phyloP scores from a whole-genome alignment of 1,140 invertebrate species.

The Sitobion miscanthi region DNA sequence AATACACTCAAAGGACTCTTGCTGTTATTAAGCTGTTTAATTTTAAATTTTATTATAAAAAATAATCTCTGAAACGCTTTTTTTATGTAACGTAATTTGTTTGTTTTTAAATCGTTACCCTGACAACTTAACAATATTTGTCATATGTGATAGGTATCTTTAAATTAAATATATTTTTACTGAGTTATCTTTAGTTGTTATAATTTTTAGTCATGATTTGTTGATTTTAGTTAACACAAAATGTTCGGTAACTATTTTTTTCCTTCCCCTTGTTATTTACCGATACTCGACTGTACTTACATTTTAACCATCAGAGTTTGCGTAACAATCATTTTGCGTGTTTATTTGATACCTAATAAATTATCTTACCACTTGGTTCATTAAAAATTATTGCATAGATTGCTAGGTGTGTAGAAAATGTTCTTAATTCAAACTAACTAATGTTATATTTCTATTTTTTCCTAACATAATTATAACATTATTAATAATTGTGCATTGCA shows the following conservation, averaged over 20 bases:
- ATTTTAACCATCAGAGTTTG: not conserved
- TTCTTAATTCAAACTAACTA: not conserved
- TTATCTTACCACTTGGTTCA: too few relatives aligned
- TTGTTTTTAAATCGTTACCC: not conserved
- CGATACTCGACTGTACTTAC: not conserved
- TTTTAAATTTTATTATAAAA: not conserved
- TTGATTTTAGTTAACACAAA: not conserved
- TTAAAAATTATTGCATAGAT: not conserved
- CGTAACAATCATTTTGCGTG: not conserved
- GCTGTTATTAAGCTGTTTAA: too few relatives aligned
- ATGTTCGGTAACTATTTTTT: not conserved
- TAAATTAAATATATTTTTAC: too few relatives aligned
- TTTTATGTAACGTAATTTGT: not conserved
- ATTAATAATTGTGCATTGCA: not conserved
- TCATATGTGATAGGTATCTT: too few relatives aligned
- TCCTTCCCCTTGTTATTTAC: not conserved
- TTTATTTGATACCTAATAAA: not conserved
- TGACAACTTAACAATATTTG: too few relatives aligned
- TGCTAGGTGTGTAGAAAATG: not conserved
- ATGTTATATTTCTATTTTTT: not conserved
- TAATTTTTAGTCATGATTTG: not conserved
- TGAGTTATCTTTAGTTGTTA: not conserved
- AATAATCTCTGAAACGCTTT: not conserved
- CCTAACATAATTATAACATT: not conserved
- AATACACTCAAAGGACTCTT: not conserved